These are phyloP conservation scores for Drosophila repletoides DNA, from an alignment of 1,140 invertebrate species.

Conservation along the genomic window DNA sequence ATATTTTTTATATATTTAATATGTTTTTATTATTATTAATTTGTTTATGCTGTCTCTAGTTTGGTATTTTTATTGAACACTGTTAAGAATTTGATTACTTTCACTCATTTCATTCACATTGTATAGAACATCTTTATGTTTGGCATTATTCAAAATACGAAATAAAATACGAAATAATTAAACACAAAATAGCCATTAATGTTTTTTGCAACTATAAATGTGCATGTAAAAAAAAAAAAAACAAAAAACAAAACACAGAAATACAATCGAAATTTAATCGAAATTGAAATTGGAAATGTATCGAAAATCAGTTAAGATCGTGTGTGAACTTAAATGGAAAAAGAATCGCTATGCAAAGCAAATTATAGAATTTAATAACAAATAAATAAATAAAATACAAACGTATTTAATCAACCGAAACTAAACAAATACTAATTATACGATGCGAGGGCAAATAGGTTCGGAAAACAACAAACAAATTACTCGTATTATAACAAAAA, in stretches of 20 bases:
- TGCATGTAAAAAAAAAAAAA: constrained; percentile 68
- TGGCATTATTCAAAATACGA: constrained; percentile 39
- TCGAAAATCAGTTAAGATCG: constrained; percentile 32
- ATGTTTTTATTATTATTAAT: constrained; percentile 7
- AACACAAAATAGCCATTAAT: constrained; percentile 74
- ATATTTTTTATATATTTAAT: constrained; percentile 16
- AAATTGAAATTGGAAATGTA: constrained; percentile 7
- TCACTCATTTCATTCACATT: constrained; percentile 31
- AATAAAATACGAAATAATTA: constrained; percentile 65
- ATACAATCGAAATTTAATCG: constrained; percentile 30
- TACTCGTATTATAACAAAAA: constrained; percentile 47
- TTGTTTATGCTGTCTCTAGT: constrained; percentile 17
- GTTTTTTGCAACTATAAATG: constrained; percentile 80
- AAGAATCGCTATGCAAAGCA: constrained; percentile 63
- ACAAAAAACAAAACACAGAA: constrained; percentile 13
- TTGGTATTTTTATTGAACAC: constrained; percentile 34
- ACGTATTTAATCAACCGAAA: constrained; percentile 72
- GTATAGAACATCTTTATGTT: constrained; percentile 11
- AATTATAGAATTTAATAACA: constrained; percentile 80
- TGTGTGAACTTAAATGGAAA: too few relatives aligned
- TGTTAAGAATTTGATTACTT: constrained; percentile 24
- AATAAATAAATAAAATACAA: constrained; percentile 69
- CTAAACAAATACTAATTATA: constrained; percentile 61
- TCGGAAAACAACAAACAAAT: constrained; percentile 47
- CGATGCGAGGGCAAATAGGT: constrained; percentile 12